Evolutionary conservation across 2,797 vertebrate genomes (phyloP), one percentile per base, ranked within the genome.

Genomic region (Siniperca obscura): DNA sequence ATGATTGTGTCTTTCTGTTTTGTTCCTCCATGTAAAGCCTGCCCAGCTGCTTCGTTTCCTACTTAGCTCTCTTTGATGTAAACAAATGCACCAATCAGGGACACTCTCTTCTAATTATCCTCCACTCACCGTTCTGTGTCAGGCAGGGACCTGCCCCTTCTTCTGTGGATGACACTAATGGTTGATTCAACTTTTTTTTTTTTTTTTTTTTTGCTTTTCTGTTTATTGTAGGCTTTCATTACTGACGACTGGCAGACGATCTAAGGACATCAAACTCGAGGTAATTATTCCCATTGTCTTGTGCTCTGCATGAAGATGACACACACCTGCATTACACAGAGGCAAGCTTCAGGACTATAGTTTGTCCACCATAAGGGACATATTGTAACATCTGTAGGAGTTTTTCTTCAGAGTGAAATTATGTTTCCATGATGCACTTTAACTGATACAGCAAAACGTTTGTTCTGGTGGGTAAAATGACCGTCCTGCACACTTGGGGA

Each of bases 41-140:
- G 72, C 70, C 72, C 81, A 83, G 85, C 87, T 88, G 81, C 74
- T 83, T 50, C 78, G 5, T 40, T 70, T 70, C 70, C 70, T 38
- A 77, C 56, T 89, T 68, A 66, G 52, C 36, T 50, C 73, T 78
- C 73, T 86, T 88, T 91, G 86, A 89, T 83, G 73, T 36, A 77
- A 56, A 87, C 84, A 85, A 87, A 86, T 53, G 69, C 66, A 85
- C 88, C 89, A 91, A 90, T 91, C 86, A 88, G 70, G 71, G 53
- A 64, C 61, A 0, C 22, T 48, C 48, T 52, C 42, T 50, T 60
- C 50, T 82, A 84, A 86, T 86, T 82, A 76, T 48, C 68, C 83
- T 60, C 22, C 70, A 17, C 55, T 78, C 76, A 40, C 42, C 17
- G 17, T 14, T 69, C 30, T 40, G 50, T 72, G 75, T 85, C 66